phyloP scores from a whole-genome alignment of 2,113 vertebrate genomes.

The Microtus oregoni region DNA sequence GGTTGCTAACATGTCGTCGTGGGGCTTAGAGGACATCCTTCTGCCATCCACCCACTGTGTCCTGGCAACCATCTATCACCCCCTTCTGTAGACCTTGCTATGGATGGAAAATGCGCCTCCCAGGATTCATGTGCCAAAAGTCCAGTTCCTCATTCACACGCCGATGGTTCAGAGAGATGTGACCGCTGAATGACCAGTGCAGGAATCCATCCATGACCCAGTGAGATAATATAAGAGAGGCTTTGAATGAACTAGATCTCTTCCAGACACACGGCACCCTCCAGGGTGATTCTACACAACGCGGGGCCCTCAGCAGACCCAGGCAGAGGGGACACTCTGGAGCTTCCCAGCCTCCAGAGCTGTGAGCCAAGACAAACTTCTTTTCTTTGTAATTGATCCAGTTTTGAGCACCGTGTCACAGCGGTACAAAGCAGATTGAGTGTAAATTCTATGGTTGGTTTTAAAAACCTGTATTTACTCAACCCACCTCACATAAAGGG shows the following conservation, averaged over 20 bases:
- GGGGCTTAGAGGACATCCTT: neutral
- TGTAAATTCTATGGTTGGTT: neutral
- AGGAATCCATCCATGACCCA: neutral
- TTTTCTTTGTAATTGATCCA: neutral
- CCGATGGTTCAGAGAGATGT: neutral
- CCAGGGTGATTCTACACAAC: accelerated
- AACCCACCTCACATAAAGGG: neutral
- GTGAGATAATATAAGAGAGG: neutral
- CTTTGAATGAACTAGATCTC: neutral
- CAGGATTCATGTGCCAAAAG: neutral
- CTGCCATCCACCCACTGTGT: too few relatives aligned
- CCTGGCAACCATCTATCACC: neutral
- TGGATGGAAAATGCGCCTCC: neutral
- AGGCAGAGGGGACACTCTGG: too few relatives aligned
- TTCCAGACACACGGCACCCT: neutral
- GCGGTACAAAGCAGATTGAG: neutral
- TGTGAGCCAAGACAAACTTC: neutral
- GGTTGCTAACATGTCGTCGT: neutral
- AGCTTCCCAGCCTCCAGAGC: neutral
- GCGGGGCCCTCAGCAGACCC: neutral
- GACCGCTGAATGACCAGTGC: too few relatives aligned
- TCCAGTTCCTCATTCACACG: neutral
- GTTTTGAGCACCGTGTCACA: neutral
- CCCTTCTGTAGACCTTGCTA: neutral
- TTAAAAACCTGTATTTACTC: neutral